A percentile compares a stretch with the other conserved stretches of the same genome.
Conservation (phyloP, 2,888 invertebrate genomes). For the Hartigia nigra region DNA sequence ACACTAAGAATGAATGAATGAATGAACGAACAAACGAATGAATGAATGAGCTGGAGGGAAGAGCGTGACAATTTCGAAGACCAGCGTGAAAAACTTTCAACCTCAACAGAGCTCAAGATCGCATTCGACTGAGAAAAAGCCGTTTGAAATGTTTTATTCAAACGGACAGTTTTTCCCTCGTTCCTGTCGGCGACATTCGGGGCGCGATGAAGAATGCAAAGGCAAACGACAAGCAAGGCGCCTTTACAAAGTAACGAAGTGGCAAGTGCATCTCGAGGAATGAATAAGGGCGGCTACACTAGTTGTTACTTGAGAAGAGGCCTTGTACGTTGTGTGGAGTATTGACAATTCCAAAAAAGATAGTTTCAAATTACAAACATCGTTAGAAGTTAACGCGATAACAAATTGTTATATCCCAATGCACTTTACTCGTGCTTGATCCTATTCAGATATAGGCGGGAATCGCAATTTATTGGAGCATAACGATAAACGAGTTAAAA, state of each 20-base stretch:
- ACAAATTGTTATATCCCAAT: background rate
- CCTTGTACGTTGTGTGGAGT: background rate
- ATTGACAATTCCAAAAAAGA: background rate
- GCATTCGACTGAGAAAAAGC: background rate
- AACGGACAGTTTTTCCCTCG: background rate
- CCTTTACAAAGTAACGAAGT: background rate
- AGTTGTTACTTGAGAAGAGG: background rate
- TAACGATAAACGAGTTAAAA: background rate
- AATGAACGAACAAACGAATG: background rate
- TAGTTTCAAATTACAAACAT: background rate
- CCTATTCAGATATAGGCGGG: background rate
- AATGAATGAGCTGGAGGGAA: background rate
- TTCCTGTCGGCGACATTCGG: background rate
- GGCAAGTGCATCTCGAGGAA: background rate
- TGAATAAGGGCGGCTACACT: background rate
- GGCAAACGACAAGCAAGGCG: background rate
- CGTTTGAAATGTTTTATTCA: background rate
- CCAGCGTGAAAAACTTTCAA: background rate
- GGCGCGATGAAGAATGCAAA: background rate
- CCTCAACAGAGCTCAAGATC: background rate
- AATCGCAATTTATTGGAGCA: background rate
- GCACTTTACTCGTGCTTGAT: background rate
- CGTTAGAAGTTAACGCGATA: background rate
- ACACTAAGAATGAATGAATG: background rate
- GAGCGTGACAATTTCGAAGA: background rate